Evolutionary conservation across 2,113 vertebrate species (phyloP), one percentile per base, ranked within the genome.

Genomic region (Trogon melanurus): DNA sequence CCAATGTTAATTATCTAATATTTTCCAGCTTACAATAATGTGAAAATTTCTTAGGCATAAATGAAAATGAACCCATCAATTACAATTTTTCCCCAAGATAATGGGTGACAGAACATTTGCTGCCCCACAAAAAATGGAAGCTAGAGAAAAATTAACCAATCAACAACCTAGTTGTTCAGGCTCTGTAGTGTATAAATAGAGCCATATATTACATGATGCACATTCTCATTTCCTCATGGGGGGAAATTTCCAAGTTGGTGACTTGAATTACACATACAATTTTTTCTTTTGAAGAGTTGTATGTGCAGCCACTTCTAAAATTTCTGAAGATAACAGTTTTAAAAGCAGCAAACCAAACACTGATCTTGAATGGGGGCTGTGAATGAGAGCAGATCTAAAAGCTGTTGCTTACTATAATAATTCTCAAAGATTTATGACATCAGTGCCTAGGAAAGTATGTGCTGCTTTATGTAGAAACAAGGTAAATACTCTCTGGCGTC

Each of bases 1-100:
- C 89, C 88, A 73, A 25, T 76, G 87, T 96, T 97, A 97, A 97
- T 96, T 97, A 97, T 97, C 96, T 93, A 97, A 96, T 97, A 96
- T 96, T 97, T 97, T 92, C 58, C 58, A 79, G 66, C 72, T 93
- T 93, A 91, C 82, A 91, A 96, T 96, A 95, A 96, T 94, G 89
- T 86, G 76, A 88, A 93, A 97, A 85, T 94, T 96, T 94, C 92
- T 94, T 97, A 94, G 94, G 95, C 94, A 72, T 91, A 96, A 95
- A 95, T 85, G 76, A 81, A 91, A 94, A 95, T 91, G 88, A 94
- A 79, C 44, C 62, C 66, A 97, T 96, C 92, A 85, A 81, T 97
- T 97, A 96, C 75, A 93, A 90, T 94, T 95, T 97, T 97, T 94
- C 93, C 41, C 96, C 75, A 84, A 91, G 84, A 93, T 96, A 94